Base-by-base conservation (phyloP, 2,888 invertebrate species). In the Troides aeacus region DNA sequence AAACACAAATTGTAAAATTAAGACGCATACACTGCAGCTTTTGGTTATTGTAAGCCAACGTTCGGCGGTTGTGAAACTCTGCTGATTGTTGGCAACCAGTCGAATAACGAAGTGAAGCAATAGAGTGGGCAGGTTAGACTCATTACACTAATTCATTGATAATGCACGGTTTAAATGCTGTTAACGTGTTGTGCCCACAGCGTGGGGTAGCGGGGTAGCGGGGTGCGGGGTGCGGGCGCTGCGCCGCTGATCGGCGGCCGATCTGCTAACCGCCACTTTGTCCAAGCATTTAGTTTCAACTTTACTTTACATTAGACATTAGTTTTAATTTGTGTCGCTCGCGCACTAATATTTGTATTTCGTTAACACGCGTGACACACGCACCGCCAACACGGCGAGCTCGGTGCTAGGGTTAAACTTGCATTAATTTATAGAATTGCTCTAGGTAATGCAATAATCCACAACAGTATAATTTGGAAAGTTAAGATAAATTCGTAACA, bases 251-350 rank as follows among this genome's bases (percentile, higher is more conserved):
- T 23, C 56, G 46, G 62, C 61, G 36, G 68, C 77, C 81, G 80
- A 82, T 84, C 84, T 81, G 84, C 84, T 86, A 85, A 81, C 81
- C 79, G 83, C 78, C 75, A 82, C 90, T 90, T 92, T 92, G 90
- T 87, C 78, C 82, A 89, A 90, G 85, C 89, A 89, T 84, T 92
- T 91, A 91, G 91, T 91, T 85, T 85, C 85, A 81, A 86, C 89
- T 86, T 89, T 81, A 79, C 89, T 91, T 92, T 90, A 83, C 90
- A 83, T 88, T 90, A 84, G 84, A 84, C 84, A 90, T 92, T 92
- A 92, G 90, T 80, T 88, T 86, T 90, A 89, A 91, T 90, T 91
- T 91, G 89, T 91, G 89, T 87, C 90, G 88, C 83, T 81, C 81
- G 84, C 77, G 75, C 74, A 84, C 86, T 81, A 89, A 90, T 92